Percentiles rank a stretch among this genome's conserved stretches.
Conservation (phyloP, 1,140 invertebrate genomes). For the Lucilia cuprina region DNA sequence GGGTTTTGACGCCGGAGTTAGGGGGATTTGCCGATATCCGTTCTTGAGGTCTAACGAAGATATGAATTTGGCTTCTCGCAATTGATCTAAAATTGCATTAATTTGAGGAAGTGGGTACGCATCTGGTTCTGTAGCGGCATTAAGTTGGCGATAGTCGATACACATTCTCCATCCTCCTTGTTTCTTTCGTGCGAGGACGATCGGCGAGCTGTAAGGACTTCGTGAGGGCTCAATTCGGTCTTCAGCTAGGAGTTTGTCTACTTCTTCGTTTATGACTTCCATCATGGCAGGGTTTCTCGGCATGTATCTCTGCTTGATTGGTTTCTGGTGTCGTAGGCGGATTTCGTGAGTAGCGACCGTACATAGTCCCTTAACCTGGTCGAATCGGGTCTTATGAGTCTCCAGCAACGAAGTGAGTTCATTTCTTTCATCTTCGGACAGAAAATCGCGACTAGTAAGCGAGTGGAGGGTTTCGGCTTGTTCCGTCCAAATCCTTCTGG, state of each 20-base stretch:
- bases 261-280: conserved; percentile 14
- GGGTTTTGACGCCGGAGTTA: conserved; percentile 45
- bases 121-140: background rate
- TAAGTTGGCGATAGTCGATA: background rate
- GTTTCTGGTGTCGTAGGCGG: too few relatives aligned
- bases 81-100: background rate
- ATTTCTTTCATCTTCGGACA: too few relatives aligned
- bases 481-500: too few relatives aligned
- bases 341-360: too few relatives aligned
- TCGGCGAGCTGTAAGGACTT: background rate
- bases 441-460: too few relatives aligned
- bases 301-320: too few relatives aligned
- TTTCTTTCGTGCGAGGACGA: conserved; percentile 1
- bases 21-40: conserved; percentile 58
- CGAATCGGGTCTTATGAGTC: too few relatives aligned
- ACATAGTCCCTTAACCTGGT: too few relatives aligned
- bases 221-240: background rate
- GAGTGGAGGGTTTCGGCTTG: too few relatives aligned
- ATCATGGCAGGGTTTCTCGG: background rate
- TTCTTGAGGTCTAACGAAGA: conserved; percentile 48
- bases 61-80: background rate
- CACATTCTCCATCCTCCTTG: background rate
- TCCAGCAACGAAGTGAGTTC: too few relatives aligned
- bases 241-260: background rate
- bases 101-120: background rate